Percentiles rank a stretch among this genome's conserved stretches.
phyloP scores from a whole-genome alignment of 2,888 invertebrate species.

The Diarsia dahlii region DNA sequence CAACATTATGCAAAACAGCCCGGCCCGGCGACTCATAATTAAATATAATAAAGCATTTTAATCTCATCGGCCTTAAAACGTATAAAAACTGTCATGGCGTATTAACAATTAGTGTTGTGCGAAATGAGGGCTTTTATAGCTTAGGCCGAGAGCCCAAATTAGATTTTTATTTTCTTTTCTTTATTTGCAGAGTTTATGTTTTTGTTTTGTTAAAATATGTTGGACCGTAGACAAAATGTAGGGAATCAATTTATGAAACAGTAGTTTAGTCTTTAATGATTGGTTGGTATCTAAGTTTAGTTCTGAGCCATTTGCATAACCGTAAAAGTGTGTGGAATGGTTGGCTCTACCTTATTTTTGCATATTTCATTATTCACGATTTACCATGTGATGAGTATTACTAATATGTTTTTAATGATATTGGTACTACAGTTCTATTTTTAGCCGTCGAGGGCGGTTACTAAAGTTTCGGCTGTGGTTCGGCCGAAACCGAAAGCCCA shows the following conservation, averaged over 20 bases:
- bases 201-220: neutral
- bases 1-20: slow-evolving; percentile 56
- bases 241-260: neutral
- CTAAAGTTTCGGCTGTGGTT: slow-evolving; percentile 3
- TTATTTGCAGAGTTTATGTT: neutral
- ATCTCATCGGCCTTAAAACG: slow-evolving; percentile 58
- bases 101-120: slow-evolving; percentile 53
- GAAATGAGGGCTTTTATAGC: slow-evolving; percentile 23
- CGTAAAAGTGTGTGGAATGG: too few species aligned
- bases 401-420: neutral
- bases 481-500: slow-evolving; percentile 19
- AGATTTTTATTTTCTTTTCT: neutral
- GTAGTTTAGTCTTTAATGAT: neutral
- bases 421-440: neutral
- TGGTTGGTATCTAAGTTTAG: too few species aligned
- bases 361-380: neutral
- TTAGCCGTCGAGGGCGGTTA: neutral
- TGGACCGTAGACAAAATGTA: neutral
- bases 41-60: slow-evolving; percentile 66
- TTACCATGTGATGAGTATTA: neutral
- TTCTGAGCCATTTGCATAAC: too few species aligned
- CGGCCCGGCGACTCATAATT: slow-evolving; percentile 46
- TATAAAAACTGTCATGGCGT: slow-evolving; percentile 52
- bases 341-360: neutral
- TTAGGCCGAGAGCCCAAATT: slow-evolving; percentile 29